A percentile compares a stretch with the other conserved stretches of the same genome.
These are phyloP conservation scores for Hipposideros larvatus DNA, from an alignment of 2,797 vertebrate genomes.

Conservation along the genomic window DNA sequence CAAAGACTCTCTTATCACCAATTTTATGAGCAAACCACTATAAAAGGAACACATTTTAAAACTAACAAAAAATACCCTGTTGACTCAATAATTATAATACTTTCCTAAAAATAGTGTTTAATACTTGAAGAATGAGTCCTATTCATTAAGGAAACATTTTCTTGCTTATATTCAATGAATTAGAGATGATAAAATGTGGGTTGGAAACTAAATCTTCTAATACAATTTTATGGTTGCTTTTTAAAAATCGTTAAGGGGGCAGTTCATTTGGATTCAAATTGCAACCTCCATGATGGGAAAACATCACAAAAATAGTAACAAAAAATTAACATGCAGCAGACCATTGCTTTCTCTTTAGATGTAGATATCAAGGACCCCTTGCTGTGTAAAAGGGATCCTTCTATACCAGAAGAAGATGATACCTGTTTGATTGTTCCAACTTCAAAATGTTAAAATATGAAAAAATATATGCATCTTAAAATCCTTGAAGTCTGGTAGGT, in stretches of 20 bases:
- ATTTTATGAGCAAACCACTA: conserved; percentile 1
- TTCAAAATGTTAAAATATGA: conserved; percentile 11
- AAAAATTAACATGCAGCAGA: background rate
- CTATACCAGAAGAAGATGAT: background rate
- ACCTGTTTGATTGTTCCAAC: background rate
- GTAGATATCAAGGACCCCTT: background rate
- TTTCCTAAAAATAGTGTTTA: conserved; percentile 53
- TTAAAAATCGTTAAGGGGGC: background rate
- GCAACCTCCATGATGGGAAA: background rate
- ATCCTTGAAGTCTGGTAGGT: background rate
- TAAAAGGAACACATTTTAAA: background rate
- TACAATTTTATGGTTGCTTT: conserved; percentile 12
- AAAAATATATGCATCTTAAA: background rate
- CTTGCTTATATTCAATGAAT: background rate
- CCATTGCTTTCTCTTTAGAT: background rate
- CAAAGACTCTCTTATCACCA: background rate
- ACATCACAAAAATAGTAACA: background rate
- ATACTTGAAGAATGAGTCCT: background rate
- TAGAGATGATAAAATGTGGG: conserved; percentile 4
- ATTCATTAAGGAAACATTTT: conserved; percentile 50
- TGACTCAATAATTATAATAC: background rate
- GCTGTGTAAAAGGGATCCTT: background rate
- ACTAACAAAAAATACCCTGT: background rate
- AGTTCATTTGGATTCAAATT: conserved; percentile 4
- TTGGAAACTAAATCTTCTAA: conserved; percentile 30